phyloP scores from a whole-genome alignment of 2,113 vertebrate genomes.

The Rhabdornis inornatus region DNA sequence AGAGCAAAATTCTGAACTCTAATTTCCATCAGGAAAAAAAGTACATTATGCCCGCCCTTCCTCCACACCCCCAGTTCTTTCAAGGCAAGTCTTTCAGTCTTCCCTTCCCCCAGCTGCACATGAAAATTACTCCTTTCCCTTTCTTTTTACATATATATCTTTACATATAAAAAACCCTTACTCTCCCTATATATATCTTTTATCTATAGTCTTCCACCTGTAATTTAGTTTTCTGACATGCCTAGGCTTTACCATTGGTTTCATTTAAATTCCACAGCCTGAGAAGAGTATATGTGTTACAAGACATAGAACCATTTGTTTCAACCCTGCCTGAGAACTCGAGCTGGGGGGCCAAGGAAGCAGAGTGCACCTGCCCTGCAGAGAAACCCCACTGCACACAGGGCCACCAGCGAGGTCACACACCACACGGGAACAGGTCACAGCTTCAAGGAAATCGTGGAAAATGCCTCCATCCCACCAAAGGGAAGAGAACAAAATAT shows the following conservation, averaged over 20 bases:
- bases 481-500: neutral
- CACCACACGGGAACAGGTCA: neutral
- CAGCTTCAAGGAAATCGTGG: neutral
- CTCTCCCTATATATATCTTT: neutral
- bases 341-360: fast-evolving
- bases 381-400: neutral
- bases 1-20: neutral
- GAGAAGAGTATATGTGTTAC: neutral
- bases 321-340: neutral
- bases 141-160: neutral
- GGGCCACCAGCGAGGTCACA: neutral
- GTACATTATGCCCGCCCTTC: neutral
- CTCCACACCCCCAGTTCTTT: neutral
- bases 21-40: neutral
- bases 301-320: neutral
- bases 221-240: neutral
- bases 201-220: neutral
- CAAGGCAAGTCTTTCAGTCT: neutral
- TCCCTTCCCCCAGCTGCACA: neutral
- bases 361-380: neutral
- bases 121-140: neutral
- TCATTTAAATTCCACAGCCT: neutral
- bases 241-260: neutral
- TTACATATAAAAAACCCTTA: neutral
- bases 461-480: neutral